These are phyloP conservation scores for Psophia crepitans DNA, from an alignment of 2,113 vertebrate genomes.

Conservation along the genomic window DNA sequence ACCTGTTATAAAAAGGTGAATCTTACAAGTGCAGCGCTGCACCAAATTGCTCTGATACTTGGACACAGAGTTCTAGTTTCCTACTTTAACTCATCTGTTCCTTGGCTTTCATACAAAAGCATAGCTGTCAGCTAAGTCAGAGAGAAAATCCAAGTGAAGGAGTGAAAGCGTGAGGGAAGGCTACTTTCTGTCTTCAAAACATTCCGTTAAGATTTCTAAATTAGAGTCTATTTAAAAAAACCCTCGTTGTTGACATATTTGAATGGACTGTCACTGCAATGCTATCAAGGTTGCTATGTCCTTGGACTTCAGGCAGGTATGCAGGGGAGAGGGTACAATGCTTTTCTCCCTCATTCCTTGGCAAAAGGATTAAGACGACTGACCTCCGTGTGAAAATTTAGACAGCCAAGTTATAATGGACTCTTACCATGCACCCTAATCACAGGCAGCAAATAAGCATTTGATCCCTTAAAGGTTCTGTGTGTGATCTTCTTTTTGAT, in stretches of 20 bases:
- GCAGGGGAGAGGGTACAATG: neutral
- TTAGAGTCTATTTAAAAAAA: neutral
- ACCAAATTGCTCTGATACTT: neutral
- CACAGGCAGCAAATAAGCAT: neutral
- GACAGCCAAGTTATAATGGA: neutral
- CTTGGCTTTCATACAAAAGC: neutral
- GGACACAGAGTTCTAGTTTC: neutral
- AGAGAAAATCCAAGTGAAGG: neutral
- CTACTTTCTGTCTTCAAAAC: neutral
- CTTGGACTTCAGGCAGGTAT: neutral
- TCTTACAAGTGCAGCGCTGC: neutral
- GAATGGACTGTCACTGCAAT: neutral
- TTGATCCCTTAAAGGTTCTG: neutral
- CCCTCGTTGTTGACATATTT: neutral
- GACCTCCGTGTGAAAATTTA: neutral
- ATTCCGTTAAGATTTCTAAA: neutral
- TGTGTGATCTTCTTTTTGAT: neutral
- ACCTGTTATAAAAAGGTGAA: neutral
- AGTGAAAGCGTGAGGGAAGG: neutral
- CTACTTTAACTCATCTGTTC: neutral
- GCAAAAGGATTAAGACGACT: neutral
- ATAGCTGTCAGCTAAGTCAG: neutral
- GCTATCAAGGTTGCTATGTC: neutral
- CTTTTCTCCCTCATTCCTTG: neutral
- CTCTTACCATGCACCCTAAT: neutral